Conservation (phyloP, 2,113 vertebrate species). For the Hystrix cristata region DNA sequence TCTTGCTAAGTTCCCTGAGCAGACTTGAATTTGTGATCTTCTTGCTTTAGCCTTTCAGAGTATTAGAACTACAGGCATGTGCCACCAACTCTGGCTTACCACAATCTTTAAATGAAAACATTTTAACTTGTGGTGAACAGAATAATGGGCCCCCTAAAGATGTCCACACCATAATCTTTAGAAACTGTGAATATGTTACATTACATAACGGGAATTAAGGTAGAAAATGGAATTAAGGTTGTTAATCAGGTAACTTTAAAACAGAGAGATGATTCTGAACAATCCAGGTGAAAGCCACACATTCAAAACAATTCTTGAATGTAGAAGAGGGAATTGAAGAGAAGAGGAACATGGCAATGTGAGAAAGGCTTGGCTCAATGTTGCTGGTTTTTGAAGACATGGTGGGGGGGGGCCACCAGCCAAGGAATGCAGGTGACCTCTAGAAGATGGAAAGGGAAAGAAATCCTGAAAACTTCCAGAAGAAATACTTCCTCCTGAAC, state of each 20-base stretch:
- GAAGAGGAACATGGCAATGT: not conserved
- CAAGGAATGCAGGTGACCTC: not conserved
- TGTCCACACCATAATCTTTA: not conserved
- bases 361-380: not conserved
- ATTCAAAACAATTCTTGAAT: not conserved
- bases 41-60: not conserved
- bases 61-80: not conserved
- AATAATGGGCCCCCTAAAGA: not conserved
- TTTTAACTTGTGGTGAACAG: not conserved
- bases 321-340: not conserved
- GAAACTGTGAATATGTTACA: not conserved
- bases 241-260: not conserved
- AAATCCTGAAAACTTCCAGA: not conserved
- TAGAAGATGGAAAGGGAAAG: not conserved
- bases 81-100: not conserved
- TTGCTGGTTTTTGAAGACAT: not conserved
- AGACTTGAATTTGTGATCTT: not conserved
- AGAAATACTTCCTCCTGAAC: not conserved
- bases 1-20: not conserved
- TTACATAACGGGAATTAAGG: not conserved
- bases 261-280: not conserved
- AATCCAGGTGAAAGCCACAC: not conserved
- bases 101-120: not conserved
- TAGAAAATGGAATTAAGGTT: not conserved
- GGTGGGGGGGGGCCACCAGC: not conserved